Evolutionary conservation across 2,888 invertebrate species (phyloP).

Genomic region (Pseudococcus longispinus): DNA sequence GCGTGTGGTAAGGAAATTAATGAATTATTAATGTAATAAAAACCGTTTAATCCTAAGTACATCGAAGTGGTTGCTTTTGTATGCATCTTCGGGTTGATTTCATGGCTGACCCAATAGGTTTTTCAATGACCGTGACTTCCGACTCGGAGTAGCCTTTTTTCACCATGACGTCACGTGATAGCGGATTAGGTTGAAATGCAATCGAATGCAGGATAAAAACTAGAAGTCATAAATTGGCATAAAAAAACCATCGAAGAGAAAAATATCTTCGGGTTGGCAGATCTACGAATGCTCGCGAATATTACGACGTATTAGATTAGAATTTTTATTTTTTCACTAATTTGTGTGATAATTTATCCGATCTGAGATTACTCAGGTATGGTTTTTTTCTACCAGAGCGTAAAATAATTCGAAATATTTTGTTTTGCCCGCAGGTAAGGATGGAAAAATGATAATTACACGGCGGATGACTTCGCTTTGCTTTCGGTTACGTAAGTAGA

Average conservation of each 20-base stretch:
- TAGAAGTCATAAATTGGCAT: neutral
- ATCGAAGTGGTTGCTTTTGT: constrained; percentile 3
- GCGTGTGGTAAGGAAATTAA: constrained; percentile 21
- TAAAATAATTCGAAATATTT: constrained; percentile 25
- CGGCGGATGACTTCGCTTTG: constrained; percentile 24
- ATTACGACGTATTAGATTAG: neutral
- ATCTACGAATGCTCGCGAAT: neutral
- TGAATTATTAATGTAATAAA: constrained; percentile 29
- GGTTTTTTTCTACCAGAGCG: neutral
- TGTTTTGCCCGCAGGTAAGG: constrained; percentile 28
- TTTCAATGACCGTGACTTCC: constrained; percentile 13
- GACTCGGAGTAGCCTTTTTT: neutral
- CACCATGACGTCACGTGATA: neutral
- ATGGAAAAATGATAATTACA: constrained; percentile 14
- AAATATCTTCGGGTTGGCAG: neutral
- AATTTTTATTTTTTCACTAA: neutral
- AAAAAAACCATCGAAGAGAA: neutral
- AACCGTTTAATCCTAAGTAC: constrained; percentile 39
- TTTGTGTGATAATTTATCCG: neutral
- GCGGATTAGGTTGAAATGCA: neutral
- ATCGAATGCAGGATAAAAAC: neutral
- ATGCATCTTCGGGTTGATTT: neutral
- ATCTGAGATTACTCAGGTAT: neutral
- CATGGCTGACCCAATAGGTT: neutral
- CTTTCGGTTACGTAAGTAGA: constrained; percentile 11